These are phyloP conservation scores for Megamerina dolium DNA, from an alignment of 2,888 invertebrate genomes.

Conservation along the genomic window DNA sequence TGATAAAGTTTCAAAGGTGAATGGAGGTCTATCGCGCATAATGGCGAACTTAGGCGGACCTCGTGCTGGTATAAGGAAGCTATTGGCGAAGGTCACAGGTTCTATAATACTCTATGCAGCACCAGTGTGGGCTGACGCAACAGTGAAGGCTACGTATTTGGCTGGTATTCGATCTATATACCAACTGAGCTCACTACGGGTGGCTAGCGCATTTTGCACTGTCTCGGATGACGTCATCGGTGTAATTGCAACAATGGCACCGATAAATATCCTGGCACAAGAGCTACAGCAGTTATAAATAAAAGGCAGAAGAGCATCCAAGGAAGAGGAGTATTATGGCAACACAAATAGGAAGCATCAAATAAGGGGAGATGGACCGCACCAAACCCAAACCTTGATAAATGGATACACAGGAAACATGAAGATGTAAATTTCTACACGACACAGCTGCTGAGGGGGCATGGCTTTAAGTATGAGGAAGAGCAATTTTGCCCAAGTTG, in stretches of 20 bases:
- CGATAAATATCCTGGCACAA: background rate
- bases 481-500: background rate
- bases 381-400: background rate
- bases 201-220: slow-evolving; percentile 1
- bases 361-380: background rate
- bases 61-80: background rate
- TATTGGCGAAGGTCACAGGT: background rate
- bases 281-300: background rate
- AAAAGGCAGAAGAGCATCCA: background rate
- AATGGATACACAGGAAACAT: background rate
- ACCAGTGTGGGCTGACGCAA: slow-evolving; percentile 6
- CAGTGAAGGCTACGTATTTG: background rate
- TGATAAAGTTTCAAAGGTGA: background rate
- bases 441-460: background rate
- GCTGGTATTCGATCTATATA: background rate
- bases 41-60: slow-evolving; percentile 4
- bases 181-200: slow-evolving; percentile 1
- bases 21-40: slow-evolving; percentile 1
- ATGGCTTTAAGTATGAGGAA: too few relatives aligned
- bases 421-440: background rate
- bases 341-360: background rate
- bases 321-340: background rate
- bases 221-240: slow-evolving; percentile 1
- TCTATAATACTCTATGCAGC: slow-evolving; percentile 6
- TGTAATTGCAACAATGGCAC: background rate